Evolutionary conservation across 2,888 invertebrate genomes (phyloP).

Genomic region (Chrysodeixis includens): DNA sequence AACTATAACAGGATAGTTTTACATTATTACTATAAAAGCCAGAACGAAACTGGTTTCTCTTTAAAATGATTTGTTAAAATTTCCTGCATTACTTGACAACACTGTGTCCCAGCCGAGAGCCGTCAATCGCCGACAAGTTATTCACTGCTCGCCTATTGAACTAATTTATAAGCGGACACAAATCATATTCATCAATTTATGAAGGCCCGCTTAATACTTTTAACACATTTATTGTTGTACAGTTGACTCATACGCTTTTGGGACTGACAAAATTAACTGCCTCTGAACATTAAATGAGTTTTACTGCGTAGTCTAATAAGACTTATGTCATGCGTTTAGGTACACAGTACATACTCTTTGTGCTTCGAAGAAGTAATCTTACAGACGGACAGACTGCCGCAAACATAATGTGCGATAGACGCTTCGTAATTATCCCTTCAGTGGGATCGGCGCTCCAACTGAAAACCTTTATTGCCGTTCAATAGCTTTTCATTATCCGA

Average conservation of each 20-base stretch:
- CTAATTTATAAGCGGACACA: constrained; percentile 62
- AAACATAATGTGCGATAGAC: too few relatives aligned
- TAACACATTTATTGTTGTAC: constrained; percentile 31
- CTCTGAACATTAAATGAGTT: constrained; percentile 12
- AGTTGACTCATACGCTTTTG: constrained; percentile 23
- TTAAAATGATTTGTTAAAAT: not conserved
- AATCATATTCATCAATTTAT: constrained; percentile 64
- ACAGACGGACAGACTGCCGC: too few relatives aligned
- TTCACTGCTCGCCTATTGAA: constrained; percentile 60
- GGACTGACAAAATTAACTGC: constrained; percentile 13
- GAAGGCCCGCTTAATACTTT: constrained; percentile 48
- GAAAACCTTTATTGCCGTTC: not conserved
- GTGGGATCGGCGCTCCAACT: too few relatives aligned
- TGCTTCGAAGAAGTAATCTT: too few relatives aligned
- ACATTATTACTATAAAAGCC: too few relatives aligned
- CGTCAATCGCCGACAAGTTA: constrained; percentile 47
- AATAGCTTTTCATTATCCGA: not conserved
- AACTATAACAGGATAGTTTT: too few relatives aligned
- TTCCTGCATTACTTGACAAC: not conserved
- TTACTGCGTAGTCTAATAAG: constrained; percentile 1
- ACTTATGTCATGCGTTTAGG: not conserved
- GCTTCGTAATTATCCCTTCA: too few relatives aligned
- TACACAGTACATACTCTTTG: too few relatives aligned
- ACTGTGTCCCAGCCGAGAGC: constrained; percentile 20
- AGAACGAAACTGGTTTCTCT: not conserved